Percentiles rank a stretch among this genome's conserved stretches.
These are phyloP conservation scores for Macropus fuliginosus DNA, from an alignment of 2,797 vertebrate species.

Conservation along the genomic window DNA sequence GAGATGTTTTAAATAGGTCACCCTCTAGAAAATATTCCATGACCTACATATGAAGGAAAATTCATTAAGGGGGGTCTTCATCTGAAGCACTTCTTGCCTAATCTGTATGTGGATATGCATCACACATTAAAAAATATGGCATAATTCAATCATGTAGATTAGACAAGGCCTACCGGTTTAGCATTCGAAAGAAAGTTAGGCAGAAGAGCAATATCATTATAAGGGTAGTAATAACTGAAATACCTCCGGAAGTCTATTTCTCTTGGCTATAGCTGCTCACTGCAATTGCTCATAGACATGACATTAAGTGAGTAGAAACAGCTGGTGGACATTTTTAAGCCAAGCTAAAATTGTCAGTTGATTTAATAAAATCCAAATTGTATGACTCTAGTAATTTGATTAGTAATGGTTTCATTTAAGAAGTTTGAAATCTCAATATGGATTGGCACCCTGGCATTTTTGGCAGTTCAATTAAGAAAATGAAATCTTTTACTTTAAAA, in stretches of 20 bases:
- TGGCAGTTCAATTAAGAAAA: constrained; percentile 19
- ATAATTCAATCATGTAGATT: constrained; percentile 20
- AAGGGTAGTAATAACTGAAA: constrained; percentile 3
- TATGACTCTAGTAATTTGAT: constrained; percentile 43
- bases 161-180: constrained; percentile 6
- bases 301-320: neutral
- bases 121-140: constrained; percentile 6
- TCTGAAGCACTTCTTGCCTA: neutral
- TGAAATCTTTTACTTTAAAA: constrained; percentile 37
- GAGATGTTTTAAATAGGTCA: constrained; percentile 1
- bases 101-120: constrained; percentile 4
- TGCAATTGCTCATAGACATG: neutral
- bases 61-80: constrained; percentile 48
- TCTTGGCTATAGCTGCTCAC: neutral
- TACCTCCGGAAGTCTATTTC: neutral
- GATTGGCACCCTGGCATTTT: constrained; percentile 27
- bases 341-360: constrained; percentile 27
- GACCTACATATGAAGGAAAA: constrained; percentile 28
- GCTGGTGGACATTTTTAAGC: neutral
- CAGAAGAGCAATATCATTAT: neutral
- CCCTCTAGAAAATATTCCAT: constrained; percentile 28
- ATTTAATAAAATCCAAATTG: constrained; percentile 45
- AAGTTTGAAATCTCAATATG: constrained; percentile 31
- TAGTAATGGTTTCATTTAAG: constrained; percentile 52
- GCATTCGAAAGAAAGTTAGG: constrained; percentile 24